Evolutionary conservation across 1,140 invertebrate species (phyloP).

Genomic region (Bombyx mandarina): DNA sequence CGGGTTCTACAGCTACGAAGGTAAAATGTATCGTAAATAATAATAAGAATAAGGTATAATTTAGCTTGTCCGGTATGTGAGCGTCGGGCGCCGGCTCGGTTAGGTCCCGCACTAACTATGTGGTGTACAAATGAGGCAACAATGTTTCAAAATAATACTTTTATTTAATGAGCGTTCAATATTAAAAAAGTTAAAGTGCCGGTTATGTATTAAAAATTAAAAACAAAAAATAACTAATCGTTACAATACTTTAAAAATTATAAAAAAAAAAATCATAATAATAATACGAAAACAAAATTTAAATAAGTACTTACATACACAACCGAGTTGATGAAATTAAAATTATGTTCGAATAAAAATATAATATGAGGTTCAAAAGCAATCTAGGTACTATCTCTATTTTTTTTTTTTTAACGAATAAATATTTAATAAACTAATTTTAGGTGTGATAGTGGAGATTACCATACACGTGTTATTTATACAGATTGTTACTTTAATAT

Average conservation of each 20-base stretch:
- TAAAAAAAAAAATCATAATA: conserved; percentile 24
- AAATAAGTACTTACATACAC: conserved; percentile 65
- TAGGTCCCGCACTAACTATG: conserved; percentile 8
- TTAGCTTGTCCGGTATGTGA: conserved; percentile 58
- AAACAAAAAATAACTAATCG: conserved; percentile 40
- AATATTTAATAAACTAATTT: conserved; percentile 26
- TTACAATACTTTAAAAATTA: too few species aligned
- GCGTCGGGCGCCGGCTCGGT: conserved; percentile 22
- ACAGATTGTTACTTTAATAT: conserved; percentile 29
- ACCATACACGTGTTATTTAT: conserved; percentile 28
- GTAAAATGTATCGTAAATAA: conserved; percentile 12
- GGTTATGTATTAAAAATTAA: conserved; percentile 52
- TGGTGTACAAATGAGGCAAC: conserved; percentile 2
- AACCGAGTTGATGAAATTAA: conserved; percentile 54
- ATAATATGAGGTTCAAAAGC: too few species aligned
- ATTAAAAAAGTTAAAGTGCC: conserved; percentile 46
- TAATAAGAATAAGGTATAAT: conserved; percentile 15
- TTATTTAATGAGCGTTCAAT: conserved; percentile 61
- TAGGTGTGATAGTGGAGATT: conserved; percentile 59
- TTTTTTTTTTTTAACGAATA: conserved; percentile 21
- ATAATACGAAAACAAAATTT: conserved; percentile 52
- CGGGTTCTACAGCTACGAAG: conserved; percentile 54
- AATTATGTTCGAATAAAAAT: conserved; percentile 23
- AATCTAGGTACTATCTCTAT: conserved; percentile 20
- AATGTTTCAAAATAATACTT: conserved; percentile 53